Evolutionary conservation across 2,888 invertebrate species (phyloP), one percentile per base, ranked within the genome.

Genomic region (Pachydiplax longipennis): DNA sequence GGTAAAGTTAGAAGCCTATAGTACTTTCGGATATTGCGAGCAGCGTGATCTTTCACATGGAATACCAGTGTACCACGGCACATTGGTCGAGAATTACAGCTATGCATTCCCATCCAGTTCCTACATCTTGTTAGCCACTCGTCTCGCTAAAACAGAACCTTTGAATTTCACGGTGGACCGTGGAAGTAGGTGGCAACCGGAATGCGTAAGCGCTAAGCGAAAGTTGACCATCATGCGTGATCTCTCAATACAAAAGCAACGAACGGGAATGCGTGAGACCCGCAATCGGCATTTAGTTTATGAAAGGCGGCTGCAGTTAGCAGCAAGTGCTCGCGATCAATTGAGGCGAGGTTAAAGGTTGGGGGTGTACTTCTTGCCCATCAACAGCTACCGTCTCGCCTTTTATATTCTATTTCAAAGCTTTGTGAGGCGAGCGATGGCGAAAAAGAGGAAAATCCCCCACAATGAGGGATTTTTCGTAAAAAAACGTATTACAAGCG

Each of bases 311-410:
- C 48, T n/a, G 82, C 82, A 40, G 48, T 8, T 44, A 44, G 83
- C 83, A 35, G 53, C 83, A 83, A 58, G 48, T 83, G 83, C 58
- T 58, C 58, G 83, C 53, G 44, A 83, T 83, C 83, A 83, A 83
- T 58, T 83, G 53, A 15, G 15, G 31, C 31, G 53, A 48, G 48
- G 48, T 53, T 8, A 25, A 25, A 8, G 65, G 22, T 22, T 22
- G 65, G 65, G 65, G 65, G 65, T 10, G 65, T 25, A 65, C 22
- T 65, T 65, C 83, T 83, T 83, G 31, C 35, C 83, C 83, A 65
- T 65, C 37, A 18, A 83, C 53, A 53, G 83, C 83, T 35, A 25
- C 48, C 82, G 48, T 48, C 82, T 82, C 53, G 25, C 18, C 35
- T 81, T 81, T 25, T 31, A 44, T 83, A 58, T 35, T 65, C 25